Conservation (phyloP, 92 coral and sea anemone genomes). For the Palythoa caribaeorum region DNA sequence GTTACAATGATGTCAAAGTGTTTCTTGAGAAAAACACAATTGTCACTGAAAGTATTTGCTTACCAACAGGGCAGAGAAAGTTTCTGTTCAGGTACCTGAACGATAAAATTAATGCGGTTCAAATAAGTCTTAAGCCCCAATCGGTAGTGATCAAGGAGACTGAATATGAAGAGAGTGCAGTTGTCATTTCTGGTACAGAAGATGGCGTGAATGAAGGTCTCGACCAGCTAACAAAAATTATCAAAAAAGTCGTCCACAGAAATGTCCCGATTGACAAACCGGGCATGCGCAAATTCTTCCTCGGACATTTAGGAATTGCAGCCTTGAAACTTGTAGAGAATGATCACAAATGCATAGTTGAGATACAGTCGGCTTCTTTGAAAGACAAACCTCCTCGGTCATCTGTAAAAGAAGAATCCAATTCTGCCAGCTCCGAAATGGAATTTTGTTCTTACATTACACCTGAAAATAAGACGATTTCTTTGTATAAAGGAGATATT, state of each 20-base stretch:
- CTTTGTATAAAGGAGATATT: too few relatives aligned
- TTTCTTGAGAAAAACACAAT: too few relatives aligned
- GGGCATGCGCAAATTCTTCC: constrained; percentile 73
- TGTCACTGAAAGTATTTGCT: too few relatives aligned
- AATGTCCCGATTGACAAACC: constrained; percentile 65
- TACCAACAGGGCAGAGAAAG: too few relatives aligned
- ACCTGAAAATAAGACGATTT: too few relatives aligned
- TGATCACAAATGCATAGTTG: constrained; percentile 44
- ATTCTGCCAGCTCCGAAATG: background rate
- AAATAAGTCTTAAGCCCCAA: constrained; percentile 40
- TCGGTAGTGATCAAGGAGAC: constrained; percentile 50
- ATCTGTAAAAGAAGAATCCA: background rate
- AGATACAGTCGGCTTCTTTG: too few relatives aligned
- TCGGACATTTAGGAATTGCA: constrained; percentile 34
- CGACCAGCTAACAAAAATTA: background rate
- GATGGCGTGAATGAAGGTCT: too few relatives aligned
- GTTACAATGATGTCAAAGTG: too few relatives aligned
- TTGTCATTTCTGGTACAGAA: background rate
- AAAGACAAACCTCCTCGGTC: background rate
- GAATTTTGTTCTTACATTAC: constrained; percentile 31
- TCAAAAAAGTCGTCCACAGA: constrained; percentile 21
- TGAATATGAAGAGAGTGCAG: constrained; percentile 42
- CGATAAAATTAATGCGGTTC: constrained; percentile 47
- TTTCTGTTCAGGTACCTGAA: constrained; percentile 18
- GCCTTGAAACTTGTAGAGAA: constrained; percentile 41